Evolutionary conservation across 2,797 vertebrate species (phyloP).

Genomic region (Amblyopsis hoosieri): DNA sequence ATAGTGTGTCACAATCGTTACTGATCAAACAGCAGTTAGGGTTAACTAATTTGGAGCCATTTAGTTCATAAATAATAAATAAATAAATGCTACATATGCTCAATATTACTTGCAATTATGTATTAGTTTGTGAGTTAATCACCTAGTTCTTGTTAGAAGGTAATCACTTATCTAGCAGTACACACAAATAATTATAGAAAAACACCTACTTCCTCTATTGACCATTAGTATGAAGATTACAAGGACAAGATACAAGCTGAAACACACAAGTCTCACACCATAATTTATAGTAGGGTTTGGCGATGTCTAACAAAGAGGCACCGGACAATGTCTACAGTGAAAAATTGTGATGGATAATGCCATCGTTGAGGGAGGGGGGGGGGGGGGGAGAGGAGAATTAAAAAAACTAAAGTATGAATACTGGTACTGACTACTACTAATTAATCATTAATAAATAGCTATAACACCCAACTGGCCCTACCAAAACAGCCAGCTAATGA

Average conservation of each 20-base stretch:
- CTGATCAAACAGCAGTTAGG: not conserved
- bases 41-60: not conserved
- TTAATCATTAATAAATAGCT: too few species aligned
- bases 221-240: slow-evolving; percentile 29
- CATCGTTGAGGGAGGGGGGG: too few species aligned
- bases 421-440: too few species aligned
- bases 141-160: slow-evolving; percentile 31
- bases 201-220: slow-evolving; percentile 19
- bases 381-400: too few species aligned
- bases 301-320: too few species aligned
- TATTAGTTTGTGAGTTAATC: slow-evolving; percentile 40
- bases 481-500: too few species aligned
- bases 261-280: slow-evolving; percentile 40
- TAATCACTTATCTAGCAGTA: slow-evolving; percentile 19
- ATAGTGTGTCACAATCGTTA: slow-evolving; percentile 4
- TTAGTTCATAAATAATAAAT: slow-evolving; percentile 1
- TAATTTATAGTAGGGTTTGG: too few species aligned
- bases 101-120: not conserved
- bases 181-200: slow-evolving; percentile 13
- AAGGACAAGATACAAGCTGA: slow-evolving; percentile 28
- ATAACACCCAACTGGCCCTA: too few species aligned
- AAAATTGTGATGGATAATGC: too few species aligned
- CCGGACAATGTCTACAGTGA: too few species aligned
- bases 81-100: slow-evolving; percentile 6
- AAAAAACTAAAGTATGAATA: too few species aligned